Percentiles rank a stretch among this genome's conserved stretches.
Conservation (phyloP, 64 coral and sea anemone genomes). For the Cladopsammia gracilis region DNA sequence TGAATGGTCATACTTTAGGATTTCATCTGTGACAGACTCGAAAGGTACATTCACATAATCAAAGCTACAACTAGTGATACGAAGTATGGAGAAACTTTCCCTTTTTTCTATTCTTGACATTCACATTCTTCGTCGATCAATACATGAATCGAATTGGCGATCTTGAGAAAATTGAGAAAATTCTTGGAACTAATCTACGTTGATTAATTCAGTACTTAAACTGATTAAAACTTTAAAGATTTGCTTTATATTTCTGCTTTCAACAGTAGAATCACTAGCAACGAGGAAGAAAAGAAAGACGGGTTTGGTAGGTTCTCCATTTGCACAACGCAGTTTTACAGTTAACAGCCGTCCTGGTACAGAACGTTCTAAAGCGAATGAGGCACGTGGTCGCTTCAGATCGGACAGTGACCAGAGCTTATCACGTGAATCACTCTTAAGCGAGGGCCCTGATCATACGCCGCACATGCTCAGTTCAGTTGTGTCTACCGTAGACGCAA, state of each 20-base stretch:
- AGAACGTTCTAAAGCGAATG: not conserved
- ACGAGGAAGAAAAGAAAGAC: not conserved
- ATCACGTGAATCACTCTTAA: not conserved
- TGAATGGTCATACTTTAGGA: no score
- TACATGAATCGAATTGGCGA: no score
- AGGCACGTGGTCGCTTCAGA: not conserved
- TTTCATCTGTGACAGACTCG: no score
- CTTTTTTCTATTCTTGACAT: no score
- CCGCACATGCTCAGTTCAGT: conserved; percentile 9
- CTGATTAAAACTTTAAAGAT: no score
- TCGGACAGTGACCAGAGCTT: not conserved
- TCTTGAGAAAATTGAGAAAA: no score
- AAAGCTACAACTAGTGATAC: no score
- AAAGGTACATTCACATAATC: no score
- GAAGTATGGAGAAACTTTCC: no score
- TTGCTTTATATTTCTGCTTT: not conserved
- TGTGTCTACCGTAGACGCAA: conserved; percentile 15
- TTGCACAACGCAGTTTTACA: conserved; percentile 1
- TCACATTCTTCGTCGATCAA: no score
- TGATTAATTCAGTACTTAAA: no score
- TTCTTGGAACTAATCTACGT: no score
- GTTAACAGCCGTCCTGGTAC: not conserved
- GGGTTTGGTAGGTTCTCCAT: not conserved
- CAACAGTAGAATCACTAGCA: conserved; percentile 1
- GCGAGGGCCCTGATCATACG: conserved; percentile 1